Evolutionary conservation across 2,797 vertebrate species (phyloP).

Genomic region (Menidia menidia): DNA sequence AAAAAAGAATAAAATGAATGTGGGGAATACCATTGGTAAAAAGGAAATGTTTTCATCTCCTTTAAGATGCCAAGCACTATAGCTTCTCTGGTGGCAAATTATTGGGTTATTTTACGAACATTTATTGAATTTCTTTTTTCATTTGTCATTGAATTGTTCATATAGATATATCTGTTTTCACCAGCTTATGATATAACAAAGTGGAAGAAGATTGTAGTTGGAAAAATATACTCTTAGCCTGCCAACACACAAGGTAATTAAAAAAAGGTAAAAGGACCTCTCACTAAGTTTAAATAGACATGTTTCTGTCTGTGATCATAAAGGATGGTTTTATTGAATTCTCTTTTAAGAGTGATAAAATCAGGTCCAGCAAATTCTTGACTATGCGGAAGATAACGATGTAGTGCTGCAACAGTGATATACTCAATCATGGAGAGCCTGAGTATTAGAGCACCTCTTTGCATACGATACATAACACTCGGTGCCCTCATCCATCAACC

Average conservation of each 20-base stretch:
- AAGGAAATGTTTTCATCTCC: neutral
- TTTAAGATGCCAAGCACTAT: neutral
- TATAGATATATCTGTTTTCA: neutral
- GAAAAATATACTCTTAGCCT: slow-evolving; percentile 27
- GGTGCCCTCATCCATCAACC: slow-evolving; percentile 38
- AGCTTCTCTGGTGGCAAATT: neutral
- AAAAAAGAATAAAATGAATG: neutral
- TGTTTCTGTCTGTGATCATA: slow-evolving; percentile 29
- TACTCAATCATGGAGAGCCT: slow-evolving; percentile 39
- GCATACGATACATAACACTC: slow-evolving; percentile 30
- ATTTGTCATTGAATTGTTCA: neutral
- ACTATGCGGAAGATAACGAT: slow-evolving; percentile 5
- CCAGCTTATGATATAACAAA: slow-evolving; percentile 24
- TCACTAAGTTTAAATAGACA: slow-evolving; percentile 33
- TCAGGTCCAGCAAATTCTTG: slow-evolving; percentile 53
- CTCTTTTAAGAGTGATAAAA: slow-evolving; percentile 54
- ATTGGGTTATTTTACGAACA: neutral
- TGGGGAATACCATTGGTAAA: neutral
- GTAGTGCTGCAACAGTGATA: slow-evolving; percentile 40
- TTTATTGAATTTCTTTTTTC: neutral
- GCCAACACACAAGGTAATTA: slow-evolving; percentile 23
- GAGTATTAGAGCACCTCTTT: slow-evolving; percentile 12
- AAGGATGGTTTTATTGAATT: slow-evolving; percentile 49
- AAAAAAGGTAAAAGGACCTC: slow-evolving; percentile 40
- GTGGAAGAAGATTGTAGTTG: slow-evolving; percentile 21